phyloP scores from a whole-genome alignment of 2,113 vertebrate species.

The Megaceryle maxima region DNA sequence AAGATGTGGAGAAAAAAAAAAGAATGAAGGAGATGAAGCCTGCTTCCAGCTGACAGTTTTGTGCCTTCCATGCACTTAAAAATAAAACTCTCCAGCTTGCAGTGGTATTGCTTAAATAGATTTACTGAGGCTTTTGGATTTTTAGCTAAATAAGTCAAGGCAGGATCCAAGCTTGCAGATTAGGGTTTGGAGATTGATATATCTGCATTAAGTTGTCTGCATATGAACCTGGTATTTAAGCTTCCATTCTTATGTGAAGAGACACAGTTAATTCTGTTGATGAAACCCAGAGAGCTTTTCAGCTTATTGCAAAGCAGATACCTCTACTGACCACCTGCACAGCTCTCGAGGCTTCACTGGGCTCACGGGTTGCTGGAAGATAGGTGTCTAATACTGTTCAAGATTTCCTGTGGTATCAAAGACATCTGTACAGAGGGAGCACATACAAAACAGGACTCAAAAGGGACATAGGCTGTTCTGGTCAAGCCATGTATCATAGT shows the following conservation, averaged over 20 bases:
- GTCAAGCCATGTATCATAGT: neutral
- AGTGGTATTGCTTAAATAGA: neutral
- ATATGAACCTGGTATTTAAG: neutral
- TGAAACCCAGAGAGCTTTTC: neutral
- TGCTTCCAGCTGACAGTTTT: neutral
- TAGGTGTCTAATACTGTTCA: neutral
- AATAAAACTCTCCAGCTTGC: neutral
- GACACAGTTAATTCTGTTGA: neutral
- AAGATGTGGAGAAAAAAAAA: neutral
- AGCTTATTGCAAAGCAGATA: neutral
- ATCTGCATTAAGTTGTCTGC: neutral
- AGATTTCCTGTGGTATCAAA: accelerated
- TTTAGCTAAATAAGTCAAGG: neutral
- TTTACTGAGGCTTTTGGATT: neutral
- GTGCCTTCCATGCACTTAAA: neutral
- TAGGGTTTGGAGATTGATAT: neutral
- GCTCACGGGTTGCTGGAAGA: neutral
- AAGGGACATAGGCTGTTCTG: neutral
- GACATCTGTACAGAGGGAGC: neutral
- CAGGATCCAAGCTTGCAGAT: neutral
- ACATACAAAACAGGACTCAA: neutral
- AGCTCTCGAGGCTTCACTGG: neutral
- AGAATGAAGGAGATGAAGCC: neutral
- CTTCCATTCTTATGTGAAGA: neutral
- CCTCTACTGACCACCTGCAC: neutral